phyloP scores from a whole-genome alignment of 2,888 invertebrate species.

The Latrodectus elegans region DNA sequence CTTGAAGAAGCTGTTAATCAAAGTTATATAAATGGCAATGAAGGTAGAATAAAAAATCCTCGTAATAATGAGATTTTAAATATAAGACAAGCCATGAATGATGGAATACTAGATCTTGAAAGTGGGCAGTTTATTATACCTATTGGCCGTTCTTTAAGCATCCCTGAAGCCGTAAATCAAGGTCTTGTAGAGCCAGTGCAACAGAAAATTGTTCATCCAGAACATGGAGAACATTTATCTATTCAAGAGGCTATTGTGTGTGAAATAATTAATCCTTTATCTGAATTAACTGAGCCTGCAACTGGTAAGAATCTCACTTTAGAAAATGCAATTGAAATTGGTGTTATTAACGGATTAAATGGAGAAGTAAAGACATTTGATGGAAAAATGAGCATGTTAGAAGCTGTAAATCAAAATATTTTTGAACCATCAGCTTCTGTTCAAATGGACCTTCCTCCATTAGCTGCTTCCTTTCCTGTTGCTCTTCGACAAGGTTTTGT shows the following conservation, averaged over 20 bases:
- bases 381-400: slow-evolving; percentile 70
- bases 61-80: slow-evolving; percentile 86
- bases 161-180: slow-evolving; percentile 89
- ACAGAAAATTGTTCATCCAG: slow-evolving; percentile 88
- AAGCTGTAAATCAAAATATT: slow-evolving; percentile 74
- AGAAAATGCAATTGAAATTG: slow-evolving; percentile 79
- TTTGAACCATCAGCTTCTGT: slow-evolving; percentile 73
- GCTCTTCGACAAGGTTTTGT: slow-evolving; percentile 76
- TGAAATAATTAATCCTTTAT: slow-evolving; percentile 83
- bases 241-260: slow-evolving; percentile 86
- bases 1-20: slow-evolving; percentile 85
- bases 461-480: slow-evolving; percentile 75
- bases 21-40: slow-evolving; percentile 83
- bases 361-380: slow-evolving; percentile 72
- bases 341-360: slow-evolving; percentile 74
- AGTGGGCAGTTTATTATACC: slow-evolving; percentile 85
- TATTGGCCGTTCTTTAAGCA: slow-evolving; percentile 85
- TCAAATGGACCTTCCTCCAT: slow-evolving; percentile 69
- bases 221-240: slow-evolving; percentile 86
- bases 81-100: slow-evolving; percentile 87
- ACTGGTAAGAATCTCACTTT: slow-evolving; percentile 83
- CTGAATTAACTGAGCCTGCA: slow-evolving; percentile 81
- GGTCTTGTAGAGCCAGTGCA: slow-evolving; percentile 86
- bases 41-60: slow-evolving; percentile 88
- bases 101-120: slow-evolving; percentile 86